Conservation (phyloP, 2,888 invertebrate species). For the Tholera decimalis region DNA sequence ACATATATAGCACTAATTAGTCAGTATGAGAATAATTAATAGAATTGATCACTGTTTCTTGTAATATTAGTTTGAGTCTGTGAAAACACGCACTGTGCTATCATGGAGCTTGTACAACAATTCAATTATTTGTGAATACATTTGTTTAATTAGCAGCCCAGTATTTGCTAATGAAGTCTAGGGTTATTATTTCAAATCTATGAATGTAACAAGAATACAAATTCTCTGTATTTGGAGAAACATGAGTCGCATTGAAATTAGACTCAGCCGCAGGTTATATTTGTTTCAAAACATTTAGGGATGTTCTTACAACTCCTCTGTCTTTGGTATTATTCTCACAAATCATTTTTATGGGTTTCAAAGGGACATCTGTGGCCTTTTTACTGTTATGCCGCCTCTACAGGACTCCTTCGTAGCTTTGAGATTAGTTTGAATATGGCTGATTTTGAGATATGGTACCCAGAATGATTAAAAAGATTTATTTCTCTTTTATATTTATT, state of each 20-base stretch:
- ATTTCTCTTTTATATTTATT: too few species aligned
- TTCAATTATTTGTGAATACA: conserved; percentile 19
- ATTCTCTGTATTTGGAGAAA: conserved; percentile 29
- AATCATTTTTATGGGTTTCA: conserved; percentile 54
- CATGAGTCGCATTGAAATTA: conserved; percentile 28
- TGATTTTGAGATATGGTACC: too few species aligned
- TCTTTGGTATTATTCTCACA: conserved; percentile 42
- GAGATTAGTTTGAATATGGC: too few species aligned
- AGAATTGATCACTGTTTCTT: conserved; percentile 5
- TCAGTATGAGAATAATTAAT: background rate
- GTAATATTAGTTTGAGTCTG: conserved; percentile 4
- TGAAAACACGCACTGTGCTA: conserved; percentile 6
- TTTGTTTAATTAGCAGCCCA: conserved; percentile 25
- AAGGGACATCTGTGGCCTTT: conserved; percentile 43
- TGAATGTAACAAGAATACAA: conserved; percentile 23
- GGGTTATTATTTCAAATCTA: conserved; percentile 28
- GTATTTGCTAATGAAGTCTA: conserved; percentile 21
- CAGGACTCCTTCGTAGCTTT: background rate
- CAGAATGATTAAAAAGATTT: too few species aligned
- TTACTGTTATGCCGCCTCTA: conserved; percentile 8
- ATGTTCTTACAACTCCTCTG: conserved; percentile 5
- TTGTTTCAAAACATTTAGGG: conserved; percentile 34
- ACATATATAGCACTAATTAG: background rate
- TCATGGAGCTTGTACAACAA: conserved; percentile 17
- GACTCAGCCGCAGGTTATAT: background rate